These are phyloP conservation scores for Pituophis catenifer DNA, from an alignment of 2,113 vertebrate species.

Conservation along the genomic window DNA sequence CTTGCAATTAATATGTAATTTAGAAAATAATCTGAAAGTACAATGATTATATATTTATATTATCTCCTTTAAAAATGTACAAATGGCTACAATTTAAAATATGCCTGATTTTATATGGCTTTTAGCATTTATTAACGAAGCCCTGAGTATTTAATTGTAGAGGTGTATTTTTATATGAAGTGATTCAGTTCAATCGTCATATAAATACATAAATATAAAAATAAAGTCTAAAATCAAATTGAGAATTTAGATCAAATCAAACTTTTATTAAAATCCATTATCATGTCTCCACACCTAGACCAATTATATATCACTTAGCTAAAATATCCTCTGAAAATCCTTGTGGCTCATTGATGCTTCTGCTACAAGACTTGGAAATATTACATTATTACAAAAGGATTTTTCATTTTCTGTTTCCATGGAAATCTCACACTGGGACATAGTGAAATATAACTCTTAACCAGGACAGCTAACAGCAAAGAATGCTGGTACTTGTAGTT, in stretches of 20 bases:
- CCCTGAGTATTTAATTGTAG: not conserved
- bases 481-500: not conserved
- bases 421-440: not conserved
- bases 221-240: not conserved
- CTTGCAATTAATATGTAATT: not conserved
- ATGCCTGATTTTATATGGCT: not conserved
- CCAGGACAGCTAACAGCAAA: not conserved
- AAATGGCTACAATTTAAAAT: not conserved
- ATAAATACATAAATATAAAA: not conserved
- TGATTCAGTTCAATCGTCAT: not conserved
- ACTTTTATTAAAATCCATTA: not conserved
- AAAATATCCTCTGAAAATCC: not conserved
- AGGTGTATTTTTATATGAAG: not conserved
- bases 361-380: not conserved
- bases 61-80: not conserved
- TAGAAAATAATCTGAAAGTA: constrained; percentile 12
- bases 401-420: not conserved
- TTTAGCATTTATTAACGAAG: not conserved
- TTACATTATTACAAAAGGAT: not conserved
- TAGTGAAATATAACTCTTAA: not conserved
- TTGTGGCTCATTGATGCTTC: not conserved
- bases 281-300: not conserved
- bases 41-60: not conserved
- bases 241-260: not conserved
- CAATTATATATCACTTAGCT: not conserved